Conservation (phyloP, 2,797 vertebrate species). For the Onychomys leucogaster region DNA sequence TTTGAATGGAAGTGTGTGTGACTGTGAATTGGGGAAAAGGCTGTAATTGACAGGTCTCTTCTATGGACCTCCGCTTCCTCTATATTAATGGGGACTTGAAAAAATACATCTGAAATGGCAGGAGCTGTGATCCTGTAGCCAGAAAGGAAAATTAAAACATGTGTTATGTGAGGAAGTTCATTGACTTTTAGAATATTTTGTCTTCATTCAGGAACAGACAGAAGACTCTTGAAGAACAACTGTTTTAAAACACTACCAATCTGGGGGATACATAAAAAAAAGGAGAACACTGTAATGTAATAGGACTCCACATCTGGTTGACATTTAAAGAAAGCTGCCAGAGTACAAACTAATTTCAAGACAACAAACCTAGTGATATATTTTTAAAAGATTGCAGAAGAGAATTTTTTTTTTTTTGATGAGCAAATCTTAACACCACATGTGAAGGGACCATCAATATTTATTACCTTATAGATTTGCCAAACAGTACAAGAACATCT, state of each 20-base stretch:
- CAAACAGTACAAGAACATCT: conserved; percentile 83
- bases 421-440: conserved; percentile 80
- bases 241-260: conserved; percentile 61
- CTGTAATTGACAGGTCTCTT: conserved; percentile 18
- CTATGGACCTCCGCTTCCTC: conserved; percentile 37
- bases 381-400: conserved; percentile 68
- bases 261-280: conserved; percentile 49
- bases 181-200: conserved; percentile 51
- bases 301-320: conserved; percentile 86
- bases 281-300: background rate
- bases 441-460: conserved; percentile 82
- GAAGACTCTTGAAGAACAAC: conserved; percentile 20
- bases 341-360: conserved; percentile 84
- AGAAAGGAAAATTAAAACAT: conserved; percentile 67
- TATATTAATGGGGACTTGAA: conserved; percentile 41
- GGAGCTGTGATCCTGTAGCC: conserved; percentile 58
- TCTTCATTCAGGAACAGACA: conserved; percentile 51
- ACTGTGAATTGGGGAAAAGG: background rate
- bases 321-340: conserved; percentile 86
- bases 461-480: conserved; percentile 85
- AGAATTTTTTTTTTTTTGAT: conserved; percentile 70
- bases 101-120: conserved; percentile 68
- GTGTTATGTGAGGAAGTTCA: conserved; percentile 50
- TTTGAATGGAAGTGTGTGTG: conserved; percentile 68
- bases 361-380: conserved; percentile 81